These are phyloP conservation scores for Sarcophaga carnaria DNA, from an alignment of 2,888 invertebrate species.

Conservation along the genomic window DNA sequence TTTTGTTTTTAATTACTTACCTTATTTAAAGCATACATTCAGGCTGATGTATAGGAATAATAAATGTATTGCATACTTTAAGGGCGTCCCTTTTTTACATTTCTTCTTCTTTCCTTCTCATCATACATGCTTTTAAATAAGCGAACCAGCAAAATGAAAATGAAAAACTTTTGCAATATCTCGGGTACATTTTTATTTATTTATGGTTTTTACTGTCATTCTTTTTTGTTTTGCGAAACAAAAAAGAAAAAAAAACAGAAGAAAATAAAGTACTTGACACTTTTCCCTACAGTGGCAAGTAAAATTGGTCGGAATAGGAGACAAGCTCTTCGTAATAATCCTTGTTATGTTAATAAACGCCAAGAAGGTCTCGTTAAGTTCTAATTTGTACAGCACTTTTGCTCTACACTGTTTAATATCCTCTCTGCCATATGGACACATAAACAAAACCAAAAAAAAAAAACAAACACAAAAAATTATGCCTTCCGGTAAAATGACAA, in stretches of 20 bases:
- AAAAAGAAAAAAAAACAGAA: too few relatives aligned
- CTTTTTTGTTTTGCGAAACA: not conserved
- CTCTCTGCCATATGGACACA: not conserved
- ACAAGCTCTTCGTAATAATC: too few relatives aligned
- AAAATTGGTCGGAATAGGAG: not conserved
- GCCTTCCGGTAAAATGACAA: slow-evolving; percentile 62
- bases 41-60: not conserved
- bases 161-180: not conserved
- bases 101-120: too few relatives aligned
- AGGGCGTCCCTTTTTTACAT: not conserved
- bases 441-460: not conserved
- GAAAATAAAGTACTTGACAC: not conserved
- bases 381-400: not conserved
- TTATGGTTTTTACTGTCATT: not conserved
- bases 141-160: not conserved
- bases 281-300: not conserved
- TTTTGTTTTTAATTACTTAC: not conserved
- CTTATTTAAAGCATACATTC: not conserved
- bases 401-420: not conserved
- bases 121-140: too few relatives aligned
- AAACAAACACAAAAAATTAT: slow-evolving; percentile 14
- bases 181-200: not conserved
- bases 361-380: too few relatives aligned
- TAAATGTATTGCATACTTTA: not conserved
- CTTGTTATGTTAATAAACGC: too few relatives aligned